Evolutionary conservation across 2,797 vertebrate genomes (phyloP).

Genomic region (Ambastaia sidthimunki): DNA sequence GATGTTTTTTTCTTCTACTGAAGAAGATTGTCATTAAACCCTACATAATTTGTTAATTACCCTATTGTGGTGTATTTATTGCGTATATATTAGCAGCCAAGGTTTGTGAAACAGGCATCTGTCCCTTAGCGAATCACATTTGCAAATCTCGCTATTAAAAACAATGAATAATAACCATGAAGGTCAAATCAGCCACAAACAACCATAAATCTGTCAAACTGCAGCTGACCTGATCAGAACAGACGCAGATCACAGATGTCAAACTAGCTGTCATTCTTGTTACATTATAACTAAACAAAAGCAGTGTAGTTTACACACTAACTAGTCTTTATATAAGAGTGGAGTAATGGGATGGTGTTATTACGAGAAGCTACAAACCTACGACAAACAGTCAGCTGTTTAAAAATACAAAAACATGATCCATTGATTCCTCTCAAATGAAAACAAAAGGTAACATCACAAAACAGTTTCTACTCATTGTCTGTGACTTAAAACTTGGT

Average conservation of each 20-base stretch:
- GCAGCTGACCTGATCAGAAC: background rate
- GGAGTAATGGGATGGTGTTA: background rate
- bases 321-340: background rate
- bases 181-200: constrained; percentile 26
- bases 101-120: background rate
- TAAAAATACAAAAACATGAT: background rate
- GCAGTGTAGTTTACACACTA: background rate
- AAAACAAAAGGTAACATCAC: background rate
- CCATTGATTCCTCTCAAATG: background rate
- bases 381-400: background rate
- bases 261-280: background rate
- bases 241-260: background rate
- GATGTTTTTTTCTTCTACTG: background rate
- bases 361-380: background rate
- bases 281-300: background rate
- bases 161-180: constrained; percentile 7
- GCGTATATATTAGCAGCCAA: background rate
- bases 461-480: background rate
- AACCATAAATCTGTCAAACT: background rate
- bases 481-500: background rate
- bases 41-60: too few relatives aligned
- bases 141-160: background rate
- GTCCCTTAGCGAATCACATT: background rate
- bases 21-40: too few relatives aligned
- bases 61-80: background rate